Evolutionary conservation across 2,113 vertebrate genomes (phyloP).

Genomic region (Glaucomys volans): DNA sequence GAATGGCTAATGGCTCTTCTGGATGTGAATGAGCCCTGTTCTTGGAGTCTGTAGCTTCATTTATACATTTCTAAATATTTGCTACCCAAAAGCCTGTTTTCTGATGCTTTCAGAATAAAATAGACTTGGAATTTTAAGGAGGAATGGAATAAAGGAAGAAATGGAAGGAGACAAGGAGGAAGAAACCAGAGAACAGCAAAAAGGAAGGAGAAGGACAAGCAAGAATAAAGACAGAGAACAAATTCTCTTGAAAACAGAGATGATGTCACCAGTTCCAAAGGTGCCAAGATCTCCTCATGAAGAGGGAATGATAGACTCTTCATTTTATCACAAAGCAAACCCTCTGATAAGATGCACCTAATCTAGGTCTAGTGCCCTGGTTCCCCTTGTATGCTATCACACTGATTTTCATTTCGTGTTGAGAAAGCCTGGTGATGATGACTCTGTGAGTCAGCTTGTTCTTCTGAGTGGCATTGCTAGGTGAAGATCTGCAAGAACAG

Average conservation of each 20-base stretch:
- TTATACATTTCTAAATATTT: background rate
- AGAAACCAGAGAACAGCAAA: background rate
- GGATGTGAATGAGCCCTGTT: background rate
- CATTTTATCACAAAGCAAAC: background rate
- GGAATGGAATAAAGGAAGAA: background rate
- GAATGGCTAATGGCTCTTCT: background rate
- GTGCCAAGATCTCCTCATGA: background rate
- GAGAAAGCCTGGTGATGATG: too few relatives aligned
- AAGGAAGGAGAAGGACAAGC: background rate
- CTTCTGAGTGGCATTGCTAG: background rate
- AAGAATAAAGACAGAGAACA: background rate
- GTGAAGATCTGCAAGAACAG: background rate
- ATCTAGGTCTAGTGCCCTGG: background rate
- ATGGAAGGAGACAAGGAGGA: background rate
- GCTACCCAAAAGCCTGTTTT: background rate
- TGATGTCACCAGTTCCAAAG: background rate
- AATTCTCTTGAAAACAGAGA: background rate
- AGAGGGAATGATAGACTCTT: background rate
- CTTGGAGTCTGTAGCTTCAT: background rate
- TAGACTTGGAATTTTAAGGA: background rate
- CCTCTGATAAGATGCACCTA: background rate
- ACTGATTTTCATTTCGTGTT: background rate
- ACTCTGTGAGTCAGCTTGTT: background rate
- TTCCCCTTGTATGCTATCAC: background rate
- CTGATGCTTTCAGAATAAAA: slow-evolving; percentile 6